Conservation (phyloP, 2,113 vertebrate species). For the Benitochromis conjunctus region DNA sequence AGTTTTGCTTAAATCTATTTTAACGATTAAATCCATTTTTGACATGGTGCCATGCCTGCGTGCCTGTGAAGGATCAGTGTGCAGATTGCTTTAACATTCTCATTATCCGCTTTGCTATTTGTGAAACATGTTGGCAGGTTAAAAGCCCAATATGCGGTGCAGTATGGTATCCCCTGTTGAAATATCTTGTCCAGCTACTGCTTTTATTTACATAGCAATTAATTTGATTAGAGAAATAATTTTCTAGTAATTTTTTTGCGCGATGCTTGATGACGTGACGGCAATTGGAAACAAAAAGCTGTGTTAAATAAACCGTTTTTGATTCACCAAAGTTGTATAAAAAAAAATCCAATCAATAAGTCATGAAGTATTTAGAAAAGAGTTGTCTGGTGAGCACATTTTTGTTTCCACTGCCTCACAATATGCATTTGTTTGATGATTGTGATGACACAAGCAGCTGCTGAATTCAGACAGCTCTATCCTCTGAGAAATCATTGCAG, state of each 20-base stretch:
- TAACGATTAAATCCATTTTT: slow-evolving; percentile 68
- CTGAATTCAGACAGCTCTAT: slow-evolving; percentile 52
- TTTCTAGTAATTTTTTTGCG: not conserved
- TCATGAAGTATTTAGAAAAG: not conserved
- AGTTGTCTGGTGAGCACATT: not conserved
- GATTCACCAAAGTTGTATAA: not conserved
- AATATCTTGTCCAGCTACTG: not conserved
- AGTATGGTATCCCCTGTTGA: slow-evolving; percentile 1
- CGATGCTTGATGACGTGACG: not conserved
- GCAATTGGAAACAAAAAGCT: not conserved
- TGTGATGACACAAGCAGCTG: slow-evolving; percentile 59
- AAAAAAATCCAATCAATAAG: not conserved
- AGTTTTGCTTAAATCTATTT: slow-evolving; percentile 51
- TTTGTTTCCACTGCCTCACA: slow-evolving; percentile 17
- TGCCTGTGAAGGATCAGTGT: slow-evolving; percentile 54
- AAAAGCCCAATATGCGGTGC: slow-evolving; percentile 23
- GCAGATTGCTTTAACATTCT: slow-evolving; percentile 60
- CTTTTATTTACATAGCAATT: slow-evolving; percentile 17
- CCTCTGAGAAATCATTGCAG: slow-evolving; percentile 63
- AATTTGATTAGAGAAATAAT: not conserved
- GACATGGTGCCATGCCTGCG: slow-evolving; percentile 36
- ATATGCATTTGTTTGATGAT: slow-evolving; percentile 53
- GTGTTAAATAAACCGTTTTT: not conserved
- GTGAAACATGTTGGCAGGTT: slow-evolving; percentile 46
- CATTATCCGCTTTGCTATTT: slow-evolving; percentile 47